phyloP scores from a whole-genome alignment of 2,888 invertebrate genomes.

The Stenichneumon culpator region DNA sequence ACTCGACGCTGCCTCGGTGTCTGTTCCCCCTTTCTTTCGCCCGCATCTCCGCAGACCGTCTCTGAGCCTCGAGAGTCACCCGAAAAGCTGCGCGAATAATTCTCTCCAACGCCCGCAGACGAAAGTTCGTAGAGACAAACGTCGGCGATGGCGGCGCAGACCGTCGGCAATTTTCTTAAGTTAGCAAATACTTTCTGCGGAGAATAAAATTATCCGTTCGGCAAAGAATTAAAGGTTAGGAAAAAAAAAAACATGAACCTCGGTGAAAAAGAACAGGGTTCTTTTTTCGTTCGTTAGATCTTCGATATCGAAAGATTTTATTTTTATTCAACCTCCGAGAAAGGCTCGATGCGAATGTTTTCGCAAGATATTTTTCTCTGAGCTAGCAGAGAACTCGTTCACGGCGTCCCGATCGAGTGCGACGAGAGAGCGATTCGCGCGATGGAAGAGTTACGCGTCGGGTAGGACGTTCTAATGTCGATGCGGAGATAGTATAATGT shows the following conservation, averaged over 20 bases:
- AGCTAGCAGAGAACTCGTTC: no score
- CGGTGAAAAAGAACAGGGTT: background rate
- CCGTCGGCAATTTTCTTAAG: background rate
- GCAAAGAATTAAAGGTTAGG: no score
- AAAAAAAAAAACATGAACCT: background rate
- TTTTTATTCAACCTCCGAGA: background rate
- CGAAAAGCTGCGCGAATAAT: background rate
- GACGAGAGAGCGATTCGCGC: background rate
- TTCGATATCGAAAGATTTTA: background rate
- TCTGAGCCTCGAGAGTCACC: background rate
- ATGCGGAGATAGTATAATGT: constrained; percentile 13
- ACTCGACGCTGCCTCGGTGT: constrained; percentile 50
- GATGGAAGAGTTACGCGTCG: background rate
- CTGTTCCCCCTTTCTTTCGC: constrained; percentile 5
- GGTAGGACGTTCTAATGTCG: background rate
- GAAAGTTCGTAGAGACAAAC: background rate
- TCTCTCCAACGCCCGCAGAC: background rate
- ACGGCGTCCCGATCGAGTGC: no score
- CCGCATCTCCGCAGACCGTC: background rate
- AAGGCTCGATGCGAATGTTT: background rate
- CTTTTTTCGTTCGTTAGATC: background rate
- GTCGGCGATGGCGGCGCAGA: background rate
- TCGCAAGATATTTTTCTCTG: background rate
- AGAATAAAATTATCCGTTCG: no score
- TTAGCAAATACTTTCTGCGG: background rate